These are phyloP conservation scores for Drosophila limbata DNA, from an alignment of 2,888 invertebrate genomes.

Conservation along the genomic window DNA sequence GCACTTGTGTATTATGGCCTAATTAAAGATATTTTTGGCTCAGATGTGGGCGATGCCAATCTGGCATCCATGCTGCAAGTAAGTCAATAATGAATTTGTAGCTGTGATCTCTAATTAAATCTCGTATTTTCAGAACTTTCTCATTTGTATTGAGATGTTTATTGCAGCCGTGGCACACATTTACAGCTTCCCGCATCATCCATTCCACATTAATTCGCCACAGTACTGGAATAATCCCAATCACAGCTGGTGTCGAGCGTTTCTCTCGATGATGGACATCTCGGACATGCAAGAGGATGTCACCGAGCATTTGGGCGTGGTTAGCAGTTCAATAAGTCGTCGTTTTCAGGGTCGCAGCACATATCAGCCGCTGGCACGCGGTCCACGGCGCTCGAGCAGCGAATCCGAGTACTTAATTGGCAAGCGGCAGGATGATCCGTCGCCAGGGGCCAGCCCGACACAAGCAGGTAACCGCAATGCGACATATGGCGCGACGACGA, in stretches of 20 bases:
- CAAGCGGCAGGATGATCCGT: conserved; percentile 65
- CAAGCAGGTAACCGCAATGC: conserved; percentile 60
- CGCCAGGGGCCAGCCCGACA: conserved; percentile 38
- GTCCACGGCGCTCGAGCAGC: conserved; percentile 88
- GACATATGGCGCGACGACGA: conserved; percentile 66
- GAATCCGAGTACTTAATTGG: conserved; percentile 84
- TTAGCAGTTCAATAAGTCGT: conserved; percentile 92
- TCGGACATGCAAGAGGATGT: conserved; percentile 97
- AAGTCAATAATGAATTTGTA: conserved; percentile 44
- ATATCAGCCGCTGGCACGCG: conserved; percentile 90
- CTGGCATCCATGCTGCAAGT: conserved; percentile 94
- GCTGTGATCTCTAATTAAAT: not conserved
- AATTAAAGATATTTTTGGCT: conserved; percentile 91
- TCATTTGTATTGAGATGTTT: conserved; percentile 99
- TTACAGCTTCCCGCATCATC: conserved; percentile 97
- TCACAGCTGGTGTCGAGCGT: conserved; percentile 90
- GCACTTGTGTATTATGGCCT: conserved; percentile 93
- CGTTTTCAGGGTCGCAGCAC: conserved; percentile 91
- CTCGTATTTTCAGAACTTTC: conserved; percentile 90
- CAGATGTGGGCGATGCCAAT: conserved; percentile 89
- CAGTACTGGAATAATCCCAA: conserved; percentile 86
- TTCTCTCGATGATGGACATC: conserved; percentile 98
- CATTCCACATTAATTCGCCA: conserved; percentile 89
- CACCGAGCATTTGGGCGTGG: conserved; percentile 95
- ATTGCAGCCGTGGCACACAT: conserved; percentile 97